Evolutionary conservation across 2,888 invertebrate genomes (phyloP).

Genomic region (Sycophila texana): DNA sequence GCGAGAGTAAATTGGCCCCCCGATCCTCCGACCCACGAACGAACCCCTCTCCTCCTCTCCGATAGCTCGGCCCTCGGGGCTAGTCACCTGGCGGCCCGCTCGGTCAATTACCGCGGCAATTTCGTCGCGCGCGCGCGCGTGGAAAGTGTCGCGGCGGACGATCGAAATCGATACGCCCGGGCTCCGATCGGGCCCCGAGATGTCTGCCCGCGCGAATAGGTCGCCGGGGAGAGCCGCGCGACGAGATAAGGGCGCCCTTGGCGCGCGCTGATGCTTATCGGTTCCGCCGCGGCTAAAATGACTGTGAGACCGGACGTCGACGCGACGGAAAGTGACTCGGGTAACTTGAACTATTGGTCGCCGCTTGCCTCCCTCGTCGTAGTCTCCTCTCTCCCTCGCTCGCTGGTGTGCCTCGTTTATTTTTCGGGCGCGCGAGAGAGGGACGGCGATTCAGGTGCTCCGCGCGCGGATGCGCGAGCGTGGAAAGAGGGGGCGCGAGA

Average conservation of each 20-base stretch:
- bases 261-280: slow-evolving; percentile 50
- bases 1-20: slow-evolving; percentile 69
- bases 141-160: slow-evolving; percentile 54
- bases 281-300: slow-evolving; percentile 34
- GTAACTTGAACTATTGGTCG: slow-evolving; percentile 51
- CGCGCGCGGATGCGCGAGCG: not conserved
- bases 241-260: slow-evolving; percentile 34
- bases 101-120: slow-evolving; percentile 42
- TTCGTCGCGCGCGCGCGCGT: slow-evolving; percentile 41
- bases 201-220: slow-evolving; percentile 30
- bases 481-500: slow-evolving; percentile 19
- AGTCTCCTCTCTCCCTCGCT: slow-evolving; percentile 15
- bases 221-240: not conserved
- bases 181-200: slow-evolving; percentile 42
- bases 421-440: slow-evolving; percentile 19
- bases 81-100: slow-evolving; percentile 33
- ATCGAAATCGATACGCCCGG: slow-evolving; percentile 48
- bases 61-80: not conserved
- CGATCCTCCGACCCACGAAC: slow-evolving; percentile 22
- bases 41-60: not conserved
- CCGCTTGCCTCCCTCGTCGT: too few species aligned
- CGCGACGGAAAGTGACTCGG: slow-evolving; percentile 50
- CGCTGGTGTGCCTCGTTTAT: slow-evolving; percentile 12
- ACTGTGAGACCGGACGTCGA: slow-evolving; percentile 53
- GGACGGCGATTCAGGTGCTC: slow-evolving; percentile 45